These are phyloP conservation scores for Festucalex cinctus DNA, from an alignment of 2,113 vertebrate genomes.

Conservation along the genomic window DNA sequence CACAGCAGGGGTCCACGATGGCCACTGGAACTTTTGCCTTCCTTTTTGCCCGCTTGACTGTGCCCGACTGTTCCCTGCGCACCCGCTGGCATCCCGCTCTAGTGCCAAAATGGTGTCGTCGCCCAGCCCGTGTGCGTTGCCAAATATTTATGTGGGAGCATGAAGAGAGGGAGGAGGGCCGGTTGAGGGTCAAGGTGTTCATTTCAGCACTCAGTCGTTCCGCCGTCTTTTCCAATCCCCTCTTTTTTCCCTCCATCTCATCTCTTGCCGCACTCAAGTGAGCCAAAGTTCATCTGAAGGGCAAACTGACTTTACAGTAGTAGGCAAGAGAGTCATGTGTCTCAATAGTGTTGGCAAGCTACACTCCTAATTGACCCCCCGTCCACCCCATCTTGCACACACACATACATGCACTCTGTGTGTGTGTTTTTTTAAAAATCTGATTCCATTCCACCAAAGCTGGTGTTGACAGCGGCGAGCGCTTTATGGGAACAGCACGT, in stretches of 20 bases:
- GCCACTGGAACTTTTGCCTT: background rate
- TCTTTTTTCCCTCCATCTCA: background rate
- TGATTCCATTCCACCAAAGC: constrained; percentile 94
- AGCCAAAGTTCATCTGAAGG: constrained; percentile 98
- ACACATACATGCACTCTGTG: constrained; percentile 14
- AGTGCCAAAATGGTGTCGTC: constrained; percentile 5
- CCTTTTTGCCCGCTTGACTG: background rate
- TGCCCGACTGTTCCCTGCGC: background rate
- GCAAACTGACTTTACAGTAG: constrained; percentile 79
- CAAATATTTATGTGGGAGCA: constrained; percentile 2
- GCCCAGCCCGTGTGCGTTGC: background rate
- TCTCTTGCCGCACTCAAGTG: background rate
- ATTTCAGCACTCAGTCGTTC: background rate
- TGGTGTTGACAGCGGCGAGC: constrained; percentile 94
- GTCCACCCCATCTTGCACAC: constrained; percentile 13
- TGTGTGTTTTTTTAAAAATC: constrained; percentile 78
- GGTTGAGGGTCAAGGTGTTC: background rate
- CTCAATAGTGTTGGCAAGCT: constrained; percentile 34
- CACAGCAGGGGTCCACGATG: background rate
- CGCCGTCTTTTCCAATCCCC: background rate
- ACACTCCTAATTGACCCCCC: constrained; percentile 44
- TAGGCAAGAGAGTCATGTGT: constrained; percentile 81
- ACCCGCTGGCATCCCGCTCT: background rate
- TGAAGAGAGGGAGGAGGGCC: background rate
- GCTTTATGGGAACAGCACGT: constrained; percentile 88